A percentile compares a stretch with the other conserved stretches of the same genome.
Conservation (phyloP, 1,140 invertebrate genomes). For the Physella acuta region DNA sequence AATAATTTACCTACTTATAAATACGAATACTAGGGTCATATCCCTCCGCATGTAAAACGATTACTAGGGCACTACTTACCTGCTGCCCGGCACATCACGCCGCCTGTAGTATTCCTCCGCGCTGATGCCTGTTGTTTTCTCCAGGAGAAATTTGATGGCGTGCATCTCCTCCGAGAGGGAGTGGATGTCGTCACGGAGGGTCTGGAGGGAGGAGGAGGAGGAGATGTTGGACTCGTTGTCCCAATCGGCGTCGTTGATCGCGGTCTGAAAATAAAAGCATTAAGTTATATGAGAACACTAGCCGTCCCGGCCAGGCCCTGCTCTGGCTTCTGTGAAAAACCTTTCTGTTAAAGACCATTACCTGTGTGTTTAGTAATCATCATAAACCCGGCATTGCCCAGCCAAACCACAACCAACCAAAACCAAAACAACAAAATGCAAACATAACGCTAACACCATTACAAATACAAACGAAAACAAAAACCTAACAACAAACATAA, state of each 20-base stretch:
- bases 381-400: no score
- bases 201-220: slow-evolving; percentile 21
- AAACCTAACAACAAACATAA: no score
- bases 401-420: no score
- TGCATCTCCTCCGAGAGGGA: slow-evolving; percentile 25
- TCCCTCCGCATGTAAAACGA: neutral
- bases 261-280: neutral
- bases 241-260: neutral
- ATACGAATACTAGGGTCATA: neutral
- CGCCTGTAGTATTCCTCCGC: slow-evolving; percentile 26
- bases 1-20: neutral
- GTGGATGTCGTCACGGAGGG: slow-evolving; percentile 24
- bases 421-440: no score
- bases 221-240: slow-evolving; percentile 23
- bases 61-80: neutral
- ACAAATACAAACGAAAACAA: no score
- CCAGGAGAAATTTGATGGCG: slow-evolving; percentile 28
- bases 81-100: neutral
- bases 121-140: slow-evolving; percentile 28
- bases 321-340: no score
- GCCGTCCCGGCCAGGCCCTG: no score
- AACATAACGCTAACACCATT: no score
- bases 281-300: neutral
- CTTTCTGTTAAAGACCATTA: no score
- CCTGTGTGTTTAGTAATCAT: no score